A percentile compares a stretch with the other conserved stretches of the same genome.
Evolutionary conservation across 2,888 invertebrate species (phyloP).

Genomic region (Erebia epiphron): DNA sequence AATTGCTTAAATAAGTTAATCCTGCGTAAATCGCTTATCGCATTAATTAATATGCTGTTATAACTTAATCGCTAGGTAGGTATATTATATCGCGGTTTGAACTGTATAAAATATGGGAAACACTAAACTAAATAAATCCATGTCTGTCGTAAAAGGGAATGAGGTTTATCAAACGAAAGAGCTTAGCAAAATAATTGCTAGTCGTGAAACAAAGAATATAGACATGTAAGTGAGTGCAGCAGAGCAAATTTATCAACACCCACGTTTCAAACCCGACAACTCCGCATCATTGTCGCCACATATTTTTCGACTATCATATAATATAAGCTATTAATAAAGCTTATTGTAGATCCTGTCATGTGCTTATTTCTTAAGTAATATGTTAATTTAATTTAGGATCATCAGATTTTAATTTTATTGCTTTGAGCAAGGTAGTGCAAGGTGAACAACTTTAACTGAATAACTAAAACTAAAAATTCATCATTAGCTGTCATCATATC

Average conservation of each 20-base stretch:
- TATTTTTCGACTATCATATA: conserved; percentile 14
- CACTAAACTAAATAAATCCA: background rate
- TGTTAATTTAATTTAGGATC: conserved; percentile 17
- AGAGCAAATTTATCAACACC: conserved; percentile 41
- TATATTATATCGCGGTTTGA: too few relatives aligned
- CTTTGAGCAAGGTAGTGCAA: background rate
- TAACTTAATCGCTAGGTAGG: too few relatives aligned
- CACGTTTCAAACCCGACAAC: conserved; percentile 31
- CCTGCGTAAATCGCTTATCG: too few relatives aligned
- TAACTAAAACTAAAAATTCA: background rate
- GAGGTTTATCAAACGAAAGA: conserved; percentile 1
- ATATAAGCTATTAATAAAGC: conserved; percentile 22
- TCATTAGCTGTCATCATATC: background rate
- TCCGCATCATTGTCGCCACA: conserved; percentile 30
- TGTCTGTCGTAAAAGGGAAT: background rate
- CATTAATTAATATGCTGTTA: too few relatives aligned
- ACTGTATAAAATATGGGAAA: background rate
- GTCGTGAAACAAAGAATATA: conserved; percentile 32
- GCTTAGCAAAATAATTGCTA: conserved; percentile 31
- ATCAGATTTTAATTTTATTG: conserved; percentile 11
- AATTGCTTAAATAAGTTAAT: too few relatives aligned
- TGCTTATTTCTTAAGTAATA: conserved; percentile 5
- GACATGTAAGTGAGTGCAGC: conserved; percentile 36
- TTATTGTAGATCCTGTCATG: conserved; percentile 16
- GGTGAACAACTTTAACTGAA: background rate